A percentile compares a stretch with the other conserved stretches of the same genome.
Evolutionary conservation across 2,888 invertebrate species (phyloP).

Genomic region (Anoncus sp.): DNA sequence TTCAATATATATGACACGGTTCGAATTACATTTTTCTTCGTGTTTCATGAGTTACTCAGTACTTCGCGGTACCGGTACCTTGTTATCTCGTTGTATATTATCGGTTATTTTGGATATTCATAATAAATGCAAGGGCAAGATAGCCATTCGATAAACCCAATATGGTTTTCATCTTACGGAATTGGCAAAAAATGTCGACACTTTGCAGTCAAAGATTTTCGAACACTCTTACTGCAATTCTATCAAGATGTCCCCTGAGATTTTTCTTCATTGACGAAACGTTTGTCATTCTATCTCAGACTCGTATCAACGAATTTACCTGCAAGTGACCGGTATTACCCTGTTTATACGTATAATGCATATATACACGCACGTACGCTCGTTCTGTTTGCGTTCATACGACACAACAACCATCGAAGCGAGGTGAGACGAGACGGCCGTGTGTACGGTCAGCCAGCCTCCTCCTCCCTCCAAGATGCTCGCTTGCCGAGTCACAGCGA

Average conservation of each 20-base stretch:
- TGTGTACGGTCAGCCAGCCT: conserved; percentile 67
- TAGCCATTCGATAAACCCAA: too few relatives aligned
- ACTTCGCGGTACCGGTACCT: background rate
- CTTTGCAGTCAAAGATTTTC: background rate
- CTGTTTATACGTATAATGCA: conserved; percentile 6
- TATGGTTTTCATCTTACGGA: background rate
- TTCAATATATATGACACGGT: background rate
- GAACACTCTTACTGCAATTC: background rate
- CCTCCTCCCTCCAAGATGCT: conserved; percentile 53
- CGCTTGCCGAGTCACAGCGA: conserved; percentile 24
- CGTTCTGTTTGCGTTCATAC: conserved; percentile 74
- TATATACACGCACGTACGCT: conserved; percentile 48
- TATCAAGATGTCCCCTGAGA: background rate
- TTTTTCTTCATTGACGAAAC: background rate
- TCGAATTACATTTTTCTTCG: conserved; percentile 11
- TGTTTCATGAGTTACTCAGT: too few relatives aligned
- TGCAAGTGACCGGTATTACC: conserved; percentile 25
- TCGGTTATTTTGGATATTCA: too few relatives aligned
- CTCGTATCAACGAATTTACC: background rate
- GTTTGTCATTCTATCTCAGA: background rate
- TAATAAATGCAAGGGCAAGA: too few relatives aligned
- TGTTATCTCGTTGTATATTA: too few relatives aligned
- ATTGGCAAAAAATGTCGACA: background rate
- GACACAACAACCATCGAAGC: conserved; percentile 78
- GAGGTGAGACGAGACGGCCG: conserved; percentile 73